phyloP scores from a whole-genome alignment of 2,888 invertebrate species.

The Cephalotes varians region DNA sequence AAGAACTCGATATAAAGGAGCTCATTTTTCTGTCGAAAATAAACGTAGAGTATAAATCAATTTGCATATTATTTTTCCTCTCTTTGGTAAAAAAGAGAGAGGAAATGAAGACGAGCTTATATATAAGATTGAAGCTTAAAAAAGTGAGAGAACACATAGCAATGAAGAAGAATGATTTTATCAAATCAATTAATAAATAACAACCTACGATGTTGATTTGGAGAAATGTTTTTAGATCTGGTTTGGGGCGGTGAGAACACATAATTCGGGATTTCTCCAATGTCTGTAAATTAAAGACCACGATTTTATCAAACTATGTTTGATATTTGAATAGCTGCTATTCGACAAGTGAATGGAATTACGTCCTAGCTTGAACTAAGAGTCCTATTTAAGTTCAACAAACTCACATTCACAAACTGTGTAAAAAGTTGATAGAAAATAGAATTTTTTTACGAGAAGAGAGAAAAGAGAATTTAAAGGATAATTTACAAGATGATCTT shows the following conservation, averaged over 20 bases:
- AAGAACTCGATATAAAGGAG: slow-evolving; percentile 24
- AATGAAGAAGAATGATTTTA: background rate
- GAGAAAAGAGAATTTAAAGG: background rate
- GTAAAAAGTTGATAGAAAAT: background rate
- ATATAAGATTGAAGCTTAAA: background rate
- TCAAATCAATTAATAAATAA: slow-evolving; percentile 60
- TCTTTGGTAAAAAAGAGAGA: background rate
- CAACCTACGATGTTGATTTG: slow-evolving; percentile 78
- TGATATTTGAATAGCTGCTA: background rate
- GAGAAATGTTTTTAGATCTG: slow-evolving; percentile 68
- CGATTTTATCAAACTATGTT: background rate
- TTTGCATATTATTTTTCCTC: slow-evolving; percentile 1
- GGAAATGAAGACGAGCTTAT: background rate
- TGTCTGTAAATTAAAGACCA: slow-evolving; percentile 67
- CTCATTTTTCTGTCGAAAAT: slow-evolving; percentile 41
- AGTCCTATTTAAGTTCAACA: background rate
- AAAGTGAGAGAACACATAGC: background rate
- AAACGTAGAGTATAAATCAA: slow-evolving; percentile 15
- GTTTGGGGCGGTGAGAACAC: slow-evolving; percentile 81
- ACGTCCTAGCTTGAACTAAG: background rate
- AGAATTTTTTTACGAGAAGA: background rate
- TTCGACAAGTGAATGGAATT: slow-evolving; percentile 19
- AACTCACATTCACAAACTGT: background rate
- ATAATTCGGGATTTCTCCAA: slow-evolving; percentile 74
- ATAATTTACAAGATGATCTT: background rate